Base-by-base conservation (phyloP, 2,797 vertebrate genomes). In the Sebastes cheni region DNA sequence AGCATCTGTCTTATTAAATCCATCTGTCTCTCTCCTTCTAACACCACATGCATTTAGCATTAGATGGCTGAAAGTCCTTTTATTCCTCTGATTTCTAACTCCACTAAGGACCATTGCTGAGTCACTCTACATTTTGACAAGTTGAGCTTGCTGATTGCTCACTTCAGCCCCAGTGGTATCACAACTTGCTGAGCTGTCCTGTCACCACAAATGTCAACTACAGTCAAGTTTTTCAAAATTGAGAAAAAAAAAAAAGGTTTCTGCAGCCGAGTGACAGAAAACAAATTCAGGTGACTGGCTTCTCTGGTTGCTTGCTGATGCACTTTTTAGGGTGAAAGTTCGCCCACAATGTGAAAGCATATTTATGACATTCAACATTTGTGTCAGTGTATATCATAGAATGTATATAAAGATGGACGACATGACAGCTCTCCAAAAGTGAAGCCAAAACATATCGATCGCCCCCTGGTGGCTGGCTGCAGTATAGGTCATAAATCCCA, bases 111-210 rank as follows among this genome's bases (percentile, higher is more conserved):
- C 7, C 5, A 0, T 2, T 58, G 68, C 77, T 72, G 68, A 84
- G 34, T 80, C 67, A 68, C 67, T 67, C 50, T 52, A n/a, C 2
- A 4, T 30, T 36, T 12, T 58, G 67, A 62, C 62, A 22, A 10
- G 54, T 56, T n/a, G 75, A 66, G 55, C 20, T n/a, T 27, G 60
- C 72, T 50, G 77, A 75, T 83, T 36, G 72, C 54, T 79, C 72
- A 8, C 60, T 80, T 62, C 14, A 25, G 32, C 55, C 32, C 7
- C 22, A 16, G 22, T 56, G 50, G 50, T 52, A 52, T 52, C 50
- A 20, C 50, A 52, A 52, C 50, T 52, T n/a, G 50, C 50, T 52
- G 77, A 80, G 72, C 7, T 56, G 81, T 67, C 25, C 13, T 18
- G 52, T 52, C 65, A 39, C 14, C 29, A 3, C 1, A 54, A 75